A percentile compares a stretch with the other conserved stretches of the same genome.
Evolutionary conservation across 2,888 invertebrate species (phyloP).

Genomic region (Craniophora ligustri): DNA sequence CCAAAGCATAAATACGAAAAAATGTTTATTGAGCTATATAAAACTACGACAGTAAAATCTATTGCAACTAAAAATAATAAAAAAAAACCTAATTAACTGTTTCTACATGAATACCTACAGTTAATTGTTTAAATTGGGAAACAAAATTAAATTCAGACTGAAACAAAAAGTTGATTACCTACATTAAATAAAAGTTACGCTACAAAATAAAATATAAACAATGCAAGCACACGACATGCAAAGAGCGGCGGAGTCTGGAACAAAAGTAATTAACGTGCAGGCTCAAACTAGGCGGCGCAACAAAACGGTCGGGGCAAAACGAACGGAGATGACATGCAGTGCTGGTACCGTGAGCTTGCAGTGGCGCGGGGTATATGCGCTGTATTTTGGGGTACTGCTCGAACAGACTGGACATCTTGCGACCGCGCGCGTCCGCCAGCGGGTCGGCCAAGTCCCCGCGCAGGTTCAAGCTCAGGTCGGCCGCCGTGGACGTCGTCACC

Average conservation of each 20-base stretch:
- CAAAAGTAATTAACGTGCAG: conserved; percentile 80
- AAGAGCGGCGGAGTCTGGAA: conserved; percentile 70
- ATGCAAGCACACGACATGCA: conserved; percentile 82
- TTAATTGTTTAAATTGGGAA: conserved; percentile 61
- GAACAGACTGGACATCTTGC: conserved; percentile 91
- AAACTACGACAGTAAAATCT: conserved; percentile 20
- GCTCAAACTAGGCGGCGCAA: conserved; percentile 74
- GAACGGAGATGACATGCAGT: conserved; percentile 75
- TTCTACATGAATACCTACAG: conserved; percentile 35
- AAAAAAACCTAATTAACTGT: conserved; percentile 51
- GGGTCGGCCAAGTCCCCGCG: conserved; percentile 79
- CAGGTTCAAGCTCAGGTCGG: conserved; percentile 81
- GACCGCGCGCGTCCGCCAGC: conserved; percentile 79
- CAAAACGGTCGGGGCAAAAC: conserved; percentile 70
- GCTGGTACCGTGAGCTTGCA: conserved; percentile 83
- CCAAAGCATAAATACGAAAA: conserved; percentile 26
- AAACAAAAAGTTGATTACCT: too few species aligned
- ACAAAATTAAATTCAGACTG: conserved; percentile 57
- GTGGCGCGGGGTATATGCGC: conserved; percentile 92
- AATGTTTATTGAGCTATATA: conserved; percentile 1
- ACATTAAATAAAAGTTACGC: conserved; percentile 63
- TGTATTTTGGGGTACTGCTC: conserved; percentile 93
- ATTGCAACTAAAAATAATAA: conserved; percentile 13
- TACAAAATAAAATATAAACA: conserved; percentile 71
- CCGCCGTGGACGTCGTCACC: conserved; percentile 64